Evolutionary conservation across 2,888 invertebrate genomes (phyloP), one percentile per base, ranked within the genome.

Genomic region (Hylaea fasciaria): DNA sequence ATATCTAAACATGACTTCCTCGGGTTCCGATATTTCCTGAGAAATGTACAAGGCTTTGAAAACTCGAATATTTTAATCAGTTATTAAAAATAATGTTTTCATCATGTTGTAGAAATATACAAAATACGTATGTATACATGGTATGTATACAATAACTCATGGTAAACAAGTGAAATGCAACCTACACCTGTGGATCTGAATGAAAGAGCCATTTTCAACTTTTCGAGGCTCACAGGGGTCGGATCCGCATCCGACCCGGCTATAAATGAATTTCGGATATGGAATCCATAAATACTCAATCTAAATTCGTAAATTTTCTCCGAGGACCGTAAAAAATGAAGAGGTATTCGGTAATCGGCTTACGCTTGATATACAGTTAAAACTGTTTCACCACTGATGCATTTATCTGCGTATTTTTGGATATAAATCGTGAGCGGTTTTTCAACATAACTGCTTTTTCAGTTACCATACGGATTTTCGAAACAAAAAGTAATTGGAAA

Each of bases 251-350:
- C 77, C 80, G 72, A 78, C 79, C 80, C 78, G 68, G 78, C 80
- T 80, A 82, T 85, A 85, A 85, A 86, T 82, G 82, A 85, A 85
- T 85, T 83, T 85, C 83, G 81, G 81, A 85, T 85, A 86, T 83
- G 80, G 80, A 83, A 84, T 84, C 83, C 83, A 86, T 87, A 87
- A 87, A 87, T 86, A 87, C 85, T 84, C 82, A 86, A 85, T 86
- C 81, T 85, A 87, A 88, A 87, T 87, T 85, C 83, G 83, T 83
- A 82, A 84, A 84, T 85, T 84, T 85, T 85, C 80, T 78, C 74
- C 70, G 75, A 77, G 77, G 74, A 77, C 81, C 81, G 80, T 82
- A 85, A 87, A 68, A 87, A 84, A 82, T 82, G 78, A 82, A 83
- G 80, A 81, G 81, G 78, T 82, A 81, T 83, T 83, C 79, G 78